phyloP scores from a whole-genome alignment of 2,888 invertebrate species.

The Aleiodes testaceus region DNA sequence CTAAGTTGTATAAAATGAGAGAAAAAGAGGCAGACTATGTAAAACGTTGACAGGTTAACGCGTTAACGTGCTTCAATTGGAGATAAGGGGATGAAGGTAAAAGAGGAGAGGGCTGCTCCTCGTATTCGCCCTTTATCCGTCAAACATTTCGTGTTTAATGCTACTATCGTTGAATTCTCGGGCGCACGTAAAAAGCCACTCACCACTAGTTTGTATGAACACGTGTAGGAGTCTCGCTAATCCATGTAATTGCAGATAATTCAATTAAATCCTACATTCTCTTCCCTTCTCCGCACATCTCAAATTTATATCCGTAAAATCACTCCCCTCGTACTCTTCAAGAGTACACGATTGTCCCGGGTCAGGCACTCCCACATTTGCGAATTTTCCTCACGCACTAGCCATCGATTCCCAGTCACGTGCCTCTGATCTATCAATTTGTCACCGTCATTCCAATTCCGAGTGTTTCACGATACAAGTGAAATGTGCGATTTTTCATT shows the following conservation, averaged over 20 bases:
- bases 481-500: slow-evolving; percentile 1
- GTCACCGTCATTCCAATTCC: slow-evolving; percentile 52
- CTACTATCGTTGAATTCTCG: slow-evolving; percentile 36
- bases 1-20: neutral
- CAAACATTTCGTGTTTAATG: slow-evolving; percentile 42
- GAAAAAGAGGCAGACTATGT: slow-evolving; percentile 25
- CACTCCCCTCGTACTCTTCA: neutral
- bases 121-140: slow-evolving; percentile 42
- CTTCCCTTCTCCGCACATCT: slow-evolving; percentile 51
- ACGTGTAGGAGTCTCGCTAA: too few relatives aligned
- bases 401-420: slow-evolving; percentile 56
- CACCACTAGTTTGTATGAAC: slow-evolving; percentile 50
- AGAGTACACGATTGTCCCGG: slow-evolving; percentile 34
- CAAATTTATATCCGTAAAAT: too few relatives aligned
- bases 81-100: neutral
- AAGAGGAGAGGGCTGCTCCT: slow-evolving; percentile 31
- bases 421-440: slow-evolving; percentile 59
- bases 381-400: slow-evolving; percentile 52
- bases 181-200: slow-evolving; percentile 20
- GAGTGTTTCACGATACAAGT: slow-evolving; percentile 32
- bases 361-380: slow-evolving; percentile 33
- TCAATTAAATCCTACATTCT: slow-evolving; percentile 66
- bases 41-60: slow-evolving; percentile 57
- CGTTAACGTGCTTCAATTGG: slow-evolving; percentile 58
- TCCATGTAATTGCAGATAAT: slow-evolving; percentile 71